Evolutionary conservation across 2,797 vertebrate genomes (phyloP).

Genomic region (Acrossocheilus wenchowensis): DNA sequence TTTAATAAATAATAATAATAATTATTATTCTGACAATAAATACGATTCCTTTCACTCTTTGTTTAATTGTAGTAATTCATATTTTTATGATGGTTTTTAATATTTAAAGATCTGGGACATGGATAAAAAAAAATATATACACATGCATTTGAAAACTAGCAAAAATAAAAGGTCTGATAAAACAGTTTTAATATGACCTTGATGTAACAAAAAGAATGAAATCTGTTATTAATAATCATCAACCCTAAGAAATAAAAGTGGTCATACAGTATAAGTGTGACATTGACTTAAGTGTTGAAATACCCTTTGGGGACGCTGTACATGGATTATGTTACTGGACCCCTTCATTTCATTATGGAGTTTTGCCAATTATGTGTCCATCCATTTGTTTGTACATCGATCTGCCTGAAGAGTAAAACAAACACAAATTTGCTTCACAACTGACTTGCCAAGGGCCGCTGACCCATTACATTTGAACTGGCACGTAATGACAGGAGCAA

Average conservation of each 20-base stretch:
- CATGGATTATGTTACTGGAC: background rate
- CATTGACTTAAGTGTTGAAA: background rate
- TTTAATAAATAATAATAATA: background rate
- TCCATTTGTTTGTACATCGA: background rate
- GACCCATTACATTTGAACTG: background rate
- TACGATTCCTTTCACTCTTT: background rate
- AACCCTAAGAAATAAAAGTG: background rate
- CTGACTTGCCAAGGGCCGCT: background rate
- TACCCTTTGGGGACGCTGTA: background rate
- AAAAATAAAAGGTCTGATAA: background rate
- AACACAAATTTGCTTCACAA: background rate
- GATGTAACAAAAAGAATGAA: background rate
- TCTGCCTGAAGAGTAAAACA: constrained; percentile 10
- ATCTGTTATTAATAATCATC: background rate
- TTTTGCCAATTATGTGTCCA: background rate
- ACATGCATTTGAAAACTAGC: background rate
- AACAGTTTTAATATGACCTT: background rate
- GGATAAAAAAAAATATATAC: background rate
- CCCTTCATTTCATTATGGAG: background rate
- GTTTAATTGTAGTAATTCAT: no score
- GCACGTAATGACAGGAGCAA: background rate
- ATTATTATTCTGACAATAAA: background rate
- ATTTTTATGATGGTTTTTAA: background rate
- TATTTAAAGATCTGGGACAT: background rate
- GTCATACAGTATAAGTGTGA: background rate